These are phyloP conservation scores for Pseudomyrmex sp. DNA, from an alignment of 1,140 invertebrate genomes.

Conservation along the genomic window DNA sequence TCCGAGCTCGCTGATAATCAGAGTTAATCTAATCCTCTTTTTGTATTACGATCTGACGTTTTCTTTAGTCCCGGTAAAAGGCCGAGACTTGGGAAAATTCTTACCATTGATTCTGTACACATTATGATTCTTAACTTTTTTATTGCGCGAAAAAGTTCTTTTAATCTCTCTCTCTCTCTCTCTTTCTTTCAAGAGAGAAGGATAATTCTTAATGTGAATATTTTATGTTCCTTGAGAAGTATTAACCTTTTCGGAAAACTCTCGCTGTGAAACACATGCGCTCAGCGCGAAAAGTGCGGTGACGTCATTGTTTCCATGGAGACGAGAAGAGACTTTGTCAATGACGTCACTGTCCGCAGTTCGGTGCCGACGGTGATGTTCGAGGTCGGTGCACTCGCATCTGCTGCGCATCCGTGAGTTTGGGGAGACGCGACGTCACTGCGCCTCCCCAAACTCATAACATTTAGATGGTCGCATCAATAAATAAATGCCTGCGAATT, in stretches of 20 bases:
- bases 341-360: conserved; percentile 78
- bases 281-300: conserved; percentile 52
- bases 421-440: conserved; percentile 75
- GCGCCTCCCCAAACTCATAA: conserved; percentile 32
- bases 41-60: conserved; percentile 10
- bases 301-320: conserved; percentile 80
- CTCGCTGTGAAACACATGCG: background rate
- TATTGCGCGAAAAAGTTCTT: background rate
- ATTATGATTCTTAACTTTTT: background rate
- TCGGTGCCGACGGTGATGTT: conserved; percentile 65
- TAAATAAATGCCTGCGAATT: background rate
- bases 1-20: conserved; percentile 38
- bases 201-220: background rate
- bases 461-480: conserved; percentile 5
- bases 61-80: background rate
- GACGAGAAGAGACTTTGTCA: conserved; percentile 66
- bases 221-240: background rate
- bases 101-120: background rate
- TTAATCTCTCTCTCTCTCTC: background rate
- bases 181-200: background rate
- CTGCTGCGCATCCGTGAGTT: conserved; percentile 74
- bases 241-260: conserved; percentile 29
- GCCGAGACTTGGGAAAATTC: background rate
- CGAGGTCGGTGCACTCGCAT: conserved; percentile 78
- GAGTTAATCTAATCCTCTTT: conserved; percentile 39